Base-by-base conservation (phyloP, 2,113 vertebrate genomes). In the Semnornis frantzii region DNA sequence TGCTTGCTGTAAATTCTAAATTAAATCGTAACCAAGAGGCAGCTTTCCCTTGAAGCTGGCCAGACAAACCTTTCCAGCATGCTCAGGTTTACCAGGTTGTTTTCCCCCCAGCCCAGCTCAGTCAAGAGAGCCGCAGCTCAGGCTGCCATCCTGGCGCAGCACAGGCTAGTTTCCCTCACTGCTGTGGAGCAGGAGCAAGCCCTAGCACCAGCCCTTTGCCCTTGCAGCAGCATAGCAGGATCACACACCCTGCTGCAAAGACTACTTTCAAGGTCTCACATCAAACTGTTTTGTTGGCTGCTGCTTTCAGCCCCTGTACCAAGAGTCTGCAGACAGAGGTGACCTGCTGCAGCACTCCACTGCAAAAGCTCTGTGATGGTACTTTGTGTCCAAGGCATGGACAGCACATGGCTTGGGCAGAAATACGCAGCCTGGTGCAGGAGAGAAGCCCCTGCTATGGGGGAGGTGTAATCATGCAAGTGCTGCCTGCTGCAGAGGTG, bases 381-480 rank as follows among this genome's bases (percentile, higher is more conserved):
- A 20, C 33, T 24, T 66, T 3, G 1, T n/a, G 52, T 46, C 42
- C 13, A n/a, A 5, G 55, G 10, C 17, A 34, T 12, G 50, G 30
- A 12, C 4, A 3, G 27, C 13, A 15, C 8, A 17, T 27, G 25
- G 8, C 33, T 31, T 18, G 55, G 16, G 14, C 48, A 68, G 75
- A 57, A 69, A 48, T 10, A n/a, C 10, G 6, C 27, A 31, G 54
- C 30, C 34, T 52, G 15, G 24, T 0, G 2, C 57, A 33, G 81
- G 24, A 48, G 28, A 14, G 19, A 23, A 44, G 15, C 44, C 21
- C 7, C 30, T 44, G 42, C 23, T n/a, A 8, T 0, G 1, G 15
- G 5, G 15, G 17, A 9, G 15, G 57, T 0, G 1, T 28, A 21
- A 70, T 12, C 31, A 24, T 1, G 1, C 0, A 0, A 62, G n/a